These are phyloP conservation scores for Pangasius larnaudii DNA, from an alignment of 2,797 vertebrate genomes.

Conservation along the genomic window DNA sequence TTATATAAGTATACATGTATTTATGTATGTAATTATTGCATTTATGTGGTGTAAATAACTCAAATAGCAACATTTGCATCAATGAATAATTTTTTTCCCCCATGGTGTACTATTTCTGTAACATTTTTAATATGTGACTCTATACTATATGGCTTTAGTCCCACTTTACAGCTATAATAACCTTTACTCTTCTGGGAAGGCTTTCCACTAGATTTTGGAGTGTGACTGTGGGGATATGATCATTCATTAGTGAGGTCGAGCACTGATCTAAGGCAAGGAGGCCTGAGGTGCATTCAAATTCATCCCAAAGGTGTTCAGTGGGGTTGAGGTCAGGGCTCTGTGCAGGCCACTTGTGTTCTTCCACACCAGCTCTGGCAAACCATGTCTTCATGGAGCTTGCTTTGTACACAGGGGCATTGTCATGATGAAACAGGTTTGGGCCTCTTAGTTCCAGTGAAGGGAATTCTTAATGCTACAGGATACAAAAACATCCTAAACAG, in stretches of 20 bases:
- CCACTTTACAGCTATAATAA: neutral
- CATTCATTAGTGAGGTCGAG: neutral
- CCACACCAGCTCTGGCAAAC: neutral
- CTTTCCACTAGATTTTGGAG: neutral
- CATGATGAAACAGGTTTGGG: neutral
- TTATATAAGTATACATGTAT: too few relatives aligned
- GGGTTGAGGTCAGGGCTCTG: neutral
- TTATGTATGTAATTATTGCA: neutral
- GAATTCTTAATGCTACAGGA: neutral
- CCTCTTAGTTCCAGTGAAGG: neutral
- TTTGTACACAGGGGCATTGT: neutral
- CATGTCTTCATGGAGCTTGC: neutral
- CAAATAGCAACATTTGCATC: neutral
- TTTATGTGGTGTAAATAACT: conserved; percentile 14
- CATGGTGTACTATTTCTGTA: neutral
- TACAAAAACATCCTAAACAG: neutral
- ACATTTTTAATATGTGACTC: neutral
- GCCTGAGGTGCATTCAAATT: neutral
- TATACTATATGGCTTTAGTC: neutral
- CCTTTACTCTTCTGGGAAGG: neutral
- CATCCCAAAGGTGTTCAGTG: neutral
- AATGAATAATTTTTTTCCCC: too few relatives aligned
- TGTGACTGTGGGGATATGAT: neutral
- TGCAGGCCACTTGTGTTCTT: neutral
- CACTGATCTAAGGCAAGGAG: neutral